Percentiles rank a stretch among this genome's conserved stretches.
Conservation (phyloP, 2,797 vertebrate species). For the Graptemys geographica region DNA sequence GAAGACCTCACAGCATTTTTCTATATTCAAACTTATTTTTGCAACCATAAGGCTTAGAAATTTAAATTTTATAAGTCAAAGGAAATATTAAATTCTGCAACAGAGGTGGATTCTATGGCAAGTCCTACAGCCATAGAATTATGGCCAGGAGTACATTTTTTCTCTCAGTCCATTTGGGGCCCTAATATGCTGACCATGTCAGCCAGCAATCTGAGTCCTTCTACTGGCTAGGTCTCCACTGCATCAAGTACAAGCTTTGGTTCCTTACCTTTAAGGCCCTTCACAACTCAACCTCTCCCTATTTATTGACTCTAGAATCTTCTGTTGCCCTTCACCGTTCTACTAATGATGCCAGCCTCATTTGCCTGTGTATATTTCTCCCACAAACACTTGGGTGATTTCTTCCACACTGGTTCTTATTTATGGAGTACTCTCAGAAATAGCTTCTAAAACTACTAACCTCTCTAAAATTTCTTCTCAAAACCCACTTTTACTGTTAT, state of each 20-base stretch:
- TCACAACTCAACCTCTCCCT: background rate
- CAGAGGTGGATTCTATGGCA: background rate
- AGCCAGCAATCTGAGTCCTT: background rate
- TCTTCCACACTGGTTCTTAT: background rate
- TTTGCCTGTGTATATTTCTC: background rate
- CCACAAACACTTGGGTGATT: background rate
- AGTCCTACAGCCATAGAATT: background rate
- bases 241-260: background rate
- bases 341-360: background rate
- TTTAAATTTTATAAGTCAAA: background rate
- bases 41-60: background rate
- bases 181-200: background rate
- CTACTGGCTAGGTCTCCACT: background rate
- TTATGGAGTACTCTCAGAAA: background rate
- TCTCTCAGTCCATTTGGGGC: background rate
- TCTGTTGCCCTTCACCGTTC: background rate
- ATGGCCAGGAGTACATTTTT: background rate
- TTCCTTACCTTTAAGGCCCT: background rate
- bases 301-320: background rate
- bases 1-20: rapidly evolving
- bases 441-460: background rate
- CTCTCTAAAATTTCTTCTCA: background rate
- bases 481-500: background rate
- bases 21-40: background rate
- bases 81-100: background rate